Evolutionary conservation across 2,797 vertebrate genomes (phyloP).

Genomic region (Melanotaenia boesemani): DNA sequence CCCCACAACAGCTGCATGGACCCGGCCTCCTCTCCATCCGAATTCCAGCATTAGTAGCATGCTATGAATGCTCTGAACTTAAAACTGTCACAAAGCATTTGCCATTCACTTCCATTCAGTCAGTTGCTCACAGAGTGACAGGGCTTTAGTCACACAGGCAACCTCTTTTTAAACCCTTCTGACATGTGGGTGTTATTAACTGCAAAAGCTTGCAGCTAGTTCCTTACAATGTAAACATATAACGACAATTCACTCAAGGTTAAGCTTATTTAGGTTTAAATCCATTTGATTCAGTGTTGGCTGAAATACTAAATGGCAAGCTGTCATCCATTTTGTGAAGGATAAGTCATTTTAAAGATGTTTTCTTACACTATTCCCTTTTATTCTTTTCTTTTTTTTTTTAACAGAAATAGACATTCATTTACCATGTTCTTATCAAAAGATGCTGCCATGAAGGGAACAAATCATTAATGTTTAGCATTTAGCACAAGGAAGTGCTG

Average conservation of each 20-base stretch:
- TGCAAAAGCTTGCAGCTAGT: slow-evolving; percentile 9
- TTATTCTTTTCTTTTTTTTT: not conserved
- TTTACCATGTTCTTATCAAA: slow-evolving; percentile 12
- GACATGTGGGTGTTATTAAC: slow-evolving; percentile 19
- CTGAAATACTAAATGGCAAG: not conserved
- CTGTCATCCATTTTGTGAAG: not conserved
- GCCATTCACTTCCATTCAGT: slow-evolving; percentile 16
- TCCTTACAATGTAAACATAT: not conserved
- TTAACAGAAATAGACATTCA: not conserved
- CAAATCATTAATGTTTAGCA: slow-evolving; percentile 49
- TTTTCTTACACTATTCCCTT: not conserved
- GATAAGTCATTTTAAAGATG: not conserved
- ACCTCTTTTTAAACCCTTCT: slow-evolving; percentile 22
- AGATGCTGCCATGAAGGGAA: slow-evolving; percentile 2
- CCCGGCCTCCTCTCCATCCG: slow-evolving; percentile 27
- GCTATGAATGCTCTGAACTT: slow-evolving; percentile 51
- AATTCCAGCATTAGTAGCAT: slow-evolving; percentile 37
- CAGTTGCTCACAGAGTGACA: slow-evolving; percentile 2
- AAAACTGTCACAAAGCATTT: slow-evolving; percentile 52
- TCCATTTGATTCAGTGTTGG: slow-evolving; percentile 3
- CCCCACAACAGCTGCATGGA: slow-evolving; percentile 62
- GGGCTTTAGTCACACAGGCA: slow-evolving; percentile 21
- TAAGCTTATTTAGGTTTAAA: not conserved
- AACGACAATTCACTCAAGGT: not conserved
- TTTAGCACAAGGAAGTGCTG: slow-evolving; percentile 38